Percentiles rank a stretch among this genome's conserved stretches.
phyloP scores from a whole-genome alignment of 2,888 invertebrate genomes.

The Tenthredo amoena region DNA sequence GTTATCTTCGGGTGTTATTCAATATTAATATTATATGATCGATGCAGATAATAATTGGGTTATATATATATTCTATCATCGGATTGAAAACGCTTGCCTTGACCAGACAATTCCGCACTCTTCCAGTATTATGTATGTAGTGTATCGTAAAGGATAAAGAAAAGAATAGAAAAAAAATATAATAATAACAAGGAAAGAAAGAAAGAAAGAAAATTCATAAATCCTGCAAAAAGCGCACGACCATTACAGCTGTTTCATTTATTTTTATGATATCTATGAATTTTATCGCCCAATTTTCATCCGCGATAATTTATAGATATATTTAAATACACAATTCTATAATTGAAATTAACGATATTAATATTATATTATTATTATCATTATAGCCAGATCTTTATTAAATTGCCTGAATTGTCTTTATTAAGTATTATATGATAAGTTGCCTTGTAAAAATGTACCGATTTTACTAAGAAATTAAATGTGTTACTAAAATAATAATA shows the following conservation, averaged over 20 bases:
- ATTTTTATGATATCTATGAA: background rate
- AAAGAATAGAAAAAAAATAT: slow-evolving; percentile 45
- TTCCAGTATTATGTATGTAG: background rate
- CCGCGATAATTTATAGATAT: background rate
- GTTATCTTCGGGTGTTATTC: background rate
- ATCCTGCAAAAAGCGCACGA: slow-evolving; percentile 34
- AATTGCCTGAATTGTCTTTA: slow-evolving; percentile 61
- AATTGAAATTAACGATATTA: slow-evolving; percentile 16
- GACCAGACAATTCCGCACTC: background rate
- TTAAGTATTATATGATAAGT: slow-evolving; percentile 71
- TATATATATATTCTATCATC: background rate
- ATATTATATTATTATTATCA: slow-evolving; percentile 37
- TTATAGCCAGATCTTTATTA: slow-evolving; percentile 8
- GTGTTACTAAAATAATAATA: slow-evolving; percentile 68
- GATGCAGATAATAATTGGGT: background rate
- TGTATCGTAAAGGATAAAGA: background rate
- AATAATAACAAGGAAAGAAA: slow-evolving; percentile 19
- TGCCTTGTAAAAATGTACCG: slow-evolving; percentile 74
- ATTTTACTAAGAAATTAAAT: slow-evolving; percentile 74
- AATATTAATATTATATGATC: background rate
- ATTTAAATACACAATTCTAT: background rate
- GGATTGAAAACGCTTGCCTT: background rate
- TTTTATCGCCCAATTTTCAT: background rate
- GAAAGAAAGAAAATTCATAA: background rate
- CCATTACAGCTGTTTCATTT: slow-evolving; percentile 42